These are phyloP conservation scores for Venustaconcha ellipsiformis DNA, from an alignment of 1,140 invertebrate species.

Conservation along the genomic window DNA sequence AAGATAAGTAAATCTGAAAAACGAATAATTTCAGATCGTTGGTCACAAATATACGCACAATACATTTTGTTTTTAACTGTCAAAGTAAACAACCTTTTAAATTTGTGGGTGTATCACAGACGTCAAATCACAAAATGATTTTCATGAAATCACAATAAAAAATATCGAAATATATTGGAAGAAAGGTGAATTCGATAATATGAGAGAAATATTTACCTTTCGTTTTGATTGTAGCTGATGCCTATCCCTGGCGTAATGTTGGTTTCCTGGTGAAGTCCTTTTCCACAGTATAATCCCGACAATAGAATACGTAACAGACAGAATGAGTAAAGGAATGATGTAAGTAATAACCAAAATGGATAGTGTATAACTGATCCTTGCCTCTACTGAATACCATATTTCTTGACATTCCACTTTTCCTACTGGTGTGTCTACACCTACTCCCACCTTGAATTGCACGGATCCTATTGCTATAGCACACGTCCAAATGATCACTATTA, in stretches of 20 bases:
- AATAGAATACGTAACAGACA: constrained; percentile 71
- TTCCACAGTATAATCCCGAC: constrained; percentile 67
- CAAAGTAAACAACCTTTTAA: too few species aligned
- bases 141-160: too few species aligned
- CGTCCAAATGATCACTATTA: constrained; percentile 71
- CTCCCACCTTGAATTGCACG: constrained; percentile 69
- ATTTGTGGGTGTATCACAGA: too few species aligned
- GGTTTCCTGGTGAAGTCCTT: constrained; percentile 71
- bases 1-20: too few species aligned
- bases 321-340: constrained; percentile 70
- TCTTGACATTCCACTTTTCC: constrained; percentile 50
- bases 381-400: constrained; percentile 45
- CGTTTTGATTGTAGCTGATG: constrained; percentile 70
- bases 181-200: too few species aligned
- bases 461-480: constrained; percentile 65
- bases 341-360: constrained; percentile 72
- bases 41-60: too few species aligned
- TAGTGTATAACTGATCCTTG: constrained; percentile 68
- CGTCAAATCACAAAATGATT: too few species aligned
- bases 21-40: too few species aligned
- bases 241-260: constrained; percentile 69
- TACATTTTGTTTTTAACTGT: too few species aligned
- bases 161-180: too few species aligned
- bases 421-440: constrained; percentile 32
- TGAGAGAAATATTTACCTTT: constrained; percentile 65